Evolutionary conservation across 30 jellyfish, hydroid and myxozoan genomes (phyloP).

Genomic region (Cassiopea xamachana): DNA sequence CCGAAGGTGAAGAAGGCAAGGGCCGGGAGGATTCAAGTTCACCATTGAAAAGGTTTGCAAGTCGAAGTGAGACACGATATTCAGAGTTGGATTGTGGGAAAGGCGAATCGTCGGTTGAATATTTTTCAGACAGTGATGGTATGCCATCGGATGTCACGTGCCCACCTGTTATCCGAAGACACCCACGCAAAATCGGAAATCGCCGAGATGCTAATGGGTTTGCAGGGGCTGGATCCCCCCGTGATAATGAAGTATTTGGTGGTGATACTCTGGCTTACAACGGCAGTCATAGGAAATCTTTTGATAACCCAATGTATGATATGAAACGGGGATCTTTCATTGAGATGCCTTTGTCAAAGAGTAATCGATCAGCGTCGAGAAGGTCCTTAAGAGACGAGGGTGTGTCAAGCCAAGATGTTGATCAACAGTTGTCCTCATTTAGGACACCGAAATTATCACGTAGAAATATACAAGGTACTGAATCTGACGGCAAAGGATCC

Average conservation of each 20-base stretch:
- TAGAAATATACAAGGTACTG: neutral
- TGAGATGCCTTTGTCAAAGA: neutral
- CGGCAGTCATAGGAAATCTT: neutral
- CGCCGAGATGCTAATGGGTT: neutral
- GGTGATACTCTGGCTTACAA: neutral
- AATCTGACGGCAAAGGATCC: neutral
- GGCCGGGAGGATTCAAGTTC: slow-evolving; percentile 7
- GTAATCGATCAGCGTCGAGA: neutral
- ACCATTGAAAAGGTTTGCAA: neutral
- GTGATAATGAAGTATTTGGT: neutral
- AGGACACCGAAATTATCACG: neutral
- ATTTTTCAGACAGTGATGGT: slow-evolving; percentile 23
- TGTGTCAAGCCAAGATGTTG: neutral
- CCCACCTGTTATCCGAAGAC: slow-evolving; percentile 29
- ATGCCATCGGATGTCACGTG: neutral
- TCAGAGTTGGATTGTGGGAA: slow-evolving; percentile 1
- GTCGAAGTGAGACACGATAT: slow-evolving; percentile 14
- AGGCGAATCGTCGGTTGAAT: slow-evolving; percentile 8
- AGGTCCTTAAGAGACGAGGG: neutral
- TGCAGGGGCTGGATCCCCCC: neutral
- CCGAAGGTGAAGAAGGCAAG: slow-evolving; percentile 62
- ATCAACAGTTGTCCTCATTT: neutral
- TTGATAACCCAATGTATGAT: slow-evolving; percentile 11
- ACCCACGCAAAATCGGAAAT: neutral
- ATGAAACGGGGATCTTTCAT: neutral